Conservation (phyloP, 2,888 invertebrate species). For the Adineta ricciae region DNA sequence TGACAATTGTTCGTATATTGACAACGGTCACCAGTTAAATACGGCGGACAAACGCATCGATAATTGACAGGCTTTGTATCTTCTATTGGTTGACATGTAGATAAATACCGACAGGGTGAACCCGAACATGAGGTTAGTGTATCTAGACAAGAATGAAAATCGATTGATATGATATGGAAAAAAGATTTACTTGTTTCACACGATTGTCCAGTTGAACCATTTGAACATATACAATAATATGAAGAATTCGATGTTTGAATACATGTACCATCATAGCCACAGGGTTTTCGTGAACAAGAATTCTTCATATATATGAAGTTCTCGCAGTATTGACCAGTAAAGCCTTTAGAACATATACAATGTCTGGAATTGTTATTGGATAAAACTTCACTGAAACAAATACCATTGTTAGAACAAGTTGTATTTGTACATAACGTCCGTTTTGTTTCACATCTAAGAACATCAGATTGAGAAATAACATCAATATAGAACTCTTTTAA, state of each 20-base stretch:
- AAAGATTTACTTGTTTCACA: background rate
- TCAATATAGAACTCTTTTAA: background rate
- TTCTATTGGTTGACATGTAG: background rate
- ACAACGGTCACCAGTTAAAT: slow-evolving; percentile 4
- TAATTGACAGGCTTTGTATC: background rate
- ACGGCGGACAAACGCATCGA: background rate
- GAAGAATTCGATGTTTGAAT: background rate
- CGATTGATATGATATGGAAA: background rate
- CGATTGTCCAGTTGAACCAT: background rate
- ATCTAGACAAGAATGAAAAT: background rate
- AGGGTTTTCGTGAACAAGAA: background rate
- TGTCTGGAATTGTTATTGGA: background rate
- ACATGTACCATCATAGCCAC: background rate
- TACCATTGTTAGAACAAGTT: background rate
- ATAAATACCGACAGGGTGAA: background rate
- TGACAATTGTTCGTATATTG: slow-evolving; percentile 8
- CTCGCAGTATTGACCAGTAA: background rate
- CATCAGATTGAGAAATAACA: background rate
- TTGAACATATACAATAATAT: background rate
- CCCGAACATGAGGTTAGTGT: background rate
- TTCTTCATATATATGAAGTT: background rate
- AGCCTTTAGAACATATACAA: background rate
- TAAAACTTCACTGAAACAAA: background rate
- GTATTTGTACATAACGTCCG: background rate
- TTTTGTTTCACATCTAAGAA: slow-evolving; percentile 14